phyloP scores from a whole-genome alignment of 2,797 vertebrate genomes.

The Syndactyla subalaris region DNA sequence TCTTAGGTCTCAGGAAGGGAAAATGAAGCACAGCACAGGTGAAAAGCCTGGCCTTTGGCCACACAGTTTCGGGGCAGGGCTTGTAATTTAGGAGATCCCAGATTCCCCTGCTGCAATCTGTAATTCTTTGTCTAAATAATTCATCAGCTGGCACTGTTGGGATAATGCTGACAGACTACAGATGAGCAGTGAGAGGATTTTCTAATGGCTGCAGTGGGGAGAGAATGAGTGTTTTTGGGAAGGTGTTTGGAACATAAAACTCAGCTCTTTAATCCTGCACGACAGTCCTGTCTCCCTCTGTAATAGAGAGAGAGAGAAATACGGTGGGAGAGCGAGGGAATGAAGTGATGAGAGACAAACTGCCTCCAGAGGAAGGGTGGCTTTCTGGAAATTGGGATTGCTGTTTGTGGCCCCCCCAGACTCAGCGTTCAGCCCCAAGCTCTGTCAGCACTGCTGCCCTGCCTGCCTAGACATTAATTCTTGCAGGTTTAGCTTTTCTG shows the following conservation, averaged over 20 bases:
- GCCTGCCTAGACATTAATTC: slow-evolving; percentile 9
- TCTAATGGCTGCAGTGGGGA: not conserved
- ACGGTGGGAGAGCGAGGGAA: not conserved
- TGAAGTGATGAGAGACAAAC: not conserved
- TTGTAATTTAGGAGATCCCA: not conserved
- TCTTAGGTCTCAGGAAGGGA: not conserved
- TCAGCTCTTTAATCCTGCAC: not conserved
- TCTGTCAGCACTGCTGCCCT: not conserved
- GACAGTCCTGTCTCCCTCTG: not conserved
- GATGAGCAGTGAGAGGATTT: not conserved
- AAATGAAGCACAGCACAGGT: not conserved
- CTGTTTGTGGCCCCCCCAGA: not conserved
- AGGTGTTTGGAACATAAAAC: not conserved
- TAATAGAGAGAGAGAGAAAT: not conserved
- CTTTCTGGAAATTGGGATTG: not conserved
- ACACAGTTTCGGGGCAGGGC: not conserved
- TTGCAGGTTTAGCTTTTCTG: slow-evolving; percentile 15
- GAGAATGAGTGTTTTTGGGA: not conserved
- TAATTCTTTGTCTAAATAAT: slow-evolving; percentile 43
- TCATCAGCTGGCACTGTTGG: not conserved
- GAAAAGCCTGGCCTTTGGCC: not conserved
- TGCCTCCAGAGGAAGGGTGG: not conserved
- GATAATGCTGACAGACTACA: slow-evolving; percentile 15
- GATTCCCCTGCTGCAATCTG: slow-evolving; percentile 11
- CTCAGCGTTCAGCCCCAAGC: not conserved